Evolutionary conservation across 2,888 invertebrate species (phyloP), one percentile per base, ranked within the genome.

Genomic region (Hypena proboscidalis): DNA sequence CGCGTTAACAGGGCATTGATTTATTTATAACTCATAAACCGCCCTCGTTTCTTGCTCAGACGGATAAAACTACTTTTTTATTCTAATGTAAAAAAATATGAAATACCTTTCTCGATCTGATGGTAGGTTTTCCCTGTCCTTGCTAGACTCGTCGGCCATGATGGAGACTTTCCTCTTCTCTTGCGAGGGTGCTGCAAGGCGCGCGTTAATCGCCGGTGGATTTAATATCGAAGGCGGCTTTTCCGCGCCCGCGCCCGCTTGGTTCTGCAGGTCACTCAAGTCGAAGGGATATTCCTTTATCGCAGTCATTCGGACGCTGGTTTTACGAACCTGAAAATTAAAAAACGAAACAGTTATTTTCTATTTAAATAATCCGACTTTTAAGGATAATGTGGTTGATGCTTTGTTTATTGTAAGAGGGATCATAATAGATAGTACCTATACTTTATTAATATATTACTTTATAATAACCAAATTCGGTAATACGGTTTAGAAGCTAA

Each of bases 121-220:
- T 1, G 92, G 94, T 35, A 90, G 83, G 77, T 95, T 94, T 70
- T 95, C 95, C 48, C 94, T 91, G 27, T 93, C 94, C 50, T 92
- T 91, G 57, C 91, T 90, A 8, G 75, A 77, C 58, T 74, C 92
- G 70, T 93, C 92, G 3, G 93, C 92, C 80, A 92, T 92, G 50
- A 94, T 94, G 66, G 94, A 93, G 7, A 94, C 94, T 74, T 92
- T 92, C 44, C 94, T 84, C 54, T 92, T 93, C 36, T 86, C 85
- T 6, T 73, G 67, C 2, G 74, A 69, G 8, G 76, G 59, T 0
- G 61, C 59, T 14, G 76, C 67, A 62, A 43, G 7, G 5, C 52
- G 55, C 8, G 22, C 38, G 25, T 43, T 55, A 22, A 38, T 54
- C 1, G 51, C 47, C 9, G 49, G 51, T 17, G 48, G 48, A 13